Conservation (phyloP, 2,888 invertebrate species). For the Drosophila anomalipes region DNA sequence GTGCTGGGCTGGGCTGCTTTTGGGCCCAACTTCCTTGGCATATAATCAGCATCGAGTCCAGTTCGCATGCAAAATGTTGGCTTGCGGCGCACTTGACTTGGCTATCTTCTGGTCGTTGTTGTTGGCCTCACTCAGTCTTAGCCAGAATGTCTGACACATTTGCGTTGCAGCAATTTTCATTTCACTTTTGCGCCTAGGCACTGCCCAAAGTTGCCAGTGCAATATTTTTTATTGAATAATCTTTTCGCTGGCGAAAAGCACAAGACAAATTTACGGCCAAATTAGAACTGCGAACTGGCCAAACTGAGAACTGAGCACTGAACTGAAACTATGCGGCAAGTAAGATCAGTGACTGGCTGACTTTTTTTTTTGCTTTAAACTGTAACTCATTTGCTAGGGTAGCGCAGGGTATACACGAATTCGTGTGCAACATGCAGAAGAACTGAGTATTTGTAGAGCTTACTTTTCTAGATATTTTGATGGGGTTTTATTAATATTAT, state of each 20-base stretch:
- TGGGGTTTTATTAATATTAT: too few species aligned
- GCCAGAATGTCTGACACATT: constrained; percentile 36
- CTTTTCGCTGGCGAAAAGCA: constrained; percentile 31
- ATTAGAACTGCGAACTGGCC: constrained; percentile 71
- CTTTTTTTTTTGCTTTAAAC: constrained; percentile 17
- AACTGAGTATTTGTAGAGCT: fast-evolving
- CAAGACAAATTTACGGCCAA: constrained; percentile 76
- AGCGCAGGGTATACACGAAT: constrained; percentile 7
- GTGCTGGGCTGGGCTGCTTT: constrained; percentile 6
- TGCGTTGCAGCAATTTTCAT: constrained; percentile 68
- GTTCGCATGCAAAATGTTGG: constrained; percentile 27
- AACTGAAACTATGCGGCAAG: constrained; percentile 40
- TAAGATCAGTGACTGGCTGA: constrained; percentile 67
- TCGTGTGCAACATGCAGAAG: neutral
- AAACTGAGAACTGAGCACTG: neutral
- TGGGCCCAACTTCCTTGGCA: constrained; percentile 27
- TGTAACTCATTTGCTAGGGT: neutral
- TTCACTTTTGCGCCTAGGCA: constrained; percentile 67
- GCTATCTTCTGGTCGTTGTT: neutral
- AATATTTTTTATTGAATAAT: constrained; percentile 72
- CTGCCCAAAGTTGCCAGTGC: constrained; percentile 35
- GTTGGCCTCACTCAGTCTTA: neutral
- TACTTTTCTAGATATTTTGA: neutral
- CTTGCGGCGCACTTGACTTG: constrained; percentile 50
- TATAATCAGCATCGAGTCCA: constrained; percentile 55